phyloP scores from a whole-genome alignment of 2,888 invertebrate genomes.

The Glyphotaelius pellucidus region DNA sequence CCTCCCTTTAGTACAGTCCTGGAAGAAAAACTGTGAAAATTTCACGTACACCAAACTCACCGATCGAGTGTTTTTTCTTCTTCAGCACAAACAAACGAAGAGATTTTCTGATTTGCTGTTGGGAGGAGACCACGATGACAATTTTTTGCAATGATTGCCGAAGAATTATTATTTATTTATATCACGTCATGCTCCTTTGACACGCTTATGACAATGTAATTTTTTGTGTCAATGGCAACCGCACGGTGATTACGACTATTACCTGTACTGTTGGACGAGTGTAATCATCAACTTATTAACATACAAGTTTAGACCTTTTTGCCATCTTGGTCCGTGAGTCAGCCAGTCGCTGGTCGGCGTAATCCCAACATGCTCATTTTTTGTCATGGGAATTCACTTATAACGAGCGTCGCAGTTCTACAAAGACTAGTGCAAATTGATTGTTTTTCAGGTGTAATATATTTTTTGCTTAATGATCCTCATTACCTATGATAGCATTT shows the following conservation, averaged over 20 bases:
- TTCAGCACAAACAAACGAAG: too few species aligned
- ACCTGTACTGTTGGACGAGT: background rate
- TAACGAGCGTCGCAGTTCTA: background rate
- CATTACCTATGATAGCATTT: background rate
- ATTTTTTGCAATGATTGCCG: background rate
- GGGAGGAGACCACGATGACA: too few species aligned
- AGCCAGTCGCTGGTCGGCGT: background rate
- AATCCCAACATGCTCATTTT: background rate
- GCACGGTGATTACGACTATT: background rate
- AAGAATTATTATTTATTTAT: background rate
- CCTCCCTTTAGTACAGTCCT: too few species aligned
- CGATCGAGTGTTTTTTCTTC: too few species aligned
- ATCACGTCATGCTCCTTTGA: background rate
- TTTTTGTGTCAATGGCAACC: constrained; percentile 24
- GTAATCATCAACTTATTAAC: background rate
- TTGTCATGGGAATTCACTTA: constrained; percentile 17
- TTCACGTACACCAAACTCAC: too few species aligned
- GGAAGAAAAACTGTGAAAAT: too few species aligned
- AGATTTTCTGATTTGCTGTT: too few species aligned
- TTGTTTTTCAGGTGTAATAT: background rate
- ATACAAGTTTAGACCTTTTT: background rate
- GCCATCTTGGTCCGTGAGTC: background rate
- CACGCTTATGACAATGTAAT: background rate
- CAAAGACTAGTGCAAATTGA: background rate
- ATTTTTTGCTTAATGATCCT: background rate